Base-by-base conservation (phyloP, 1,140 invertebrate genomes). In the Drosophila murphyi region DNA sequence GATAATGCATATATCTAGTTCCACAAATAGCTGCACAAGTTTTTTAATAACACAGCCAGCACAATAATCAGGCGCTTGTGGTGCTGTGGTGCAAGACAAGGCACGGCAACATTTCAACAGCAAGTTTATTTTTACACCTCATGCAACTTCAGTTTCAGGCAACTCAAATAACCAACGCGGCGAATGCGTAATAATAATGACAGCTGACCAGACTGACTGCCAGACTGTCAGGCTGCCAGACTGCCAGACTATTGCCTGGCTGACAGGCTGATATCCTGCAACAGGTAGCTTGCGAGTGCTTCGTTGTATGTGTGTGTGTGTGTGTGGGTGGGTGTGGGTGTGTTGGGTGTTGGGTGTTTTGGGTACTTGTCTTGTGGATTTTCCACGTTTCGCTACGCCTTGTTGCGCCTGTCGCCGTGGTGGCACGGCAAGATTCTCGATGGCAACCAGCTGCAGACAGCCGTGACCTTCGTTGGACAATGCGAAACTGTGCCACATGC, bases 401-500 rank as follows among this genome's bases (percentile, higher is more conserved):
- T 41, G 39, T n/a, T 56, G 34, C 61, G 61, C 12, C 52, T 64
- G 63, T 67, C 32, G 41, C 52, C 20, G 31, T 20, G 20, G 20
- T 20, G 7, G 20, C 3, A 51, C 29, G 45, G 35, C 4, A 32
- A 54, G 39, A 37, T 20, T 60, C 64, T 29, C 71, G 64, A 55
- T 73, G 56, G 29, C 64, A 68, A 60, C 64, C 55, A 55, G 59
- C 50, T 55, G 56, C 48, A 60, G 64, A 34, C 41, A 60, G 50
- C 28, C 56, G 35, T 73, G 64, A 73, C 71, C 71, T 73, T 73
- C 63, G 39, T 54, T 56, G 70, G 70, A 73, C 71, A 69, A 69
- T 73, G 56, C 35, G 71, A 72, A 73, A 69, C 56, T 73, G 71
- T 73, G 64, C 70, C 63, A 72, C 70, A 68, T 67, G 70, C 62